These are phyloP conservation scores for Rhagonycha lutea DNA, from an alignment of 2,888 invertebrate species.

Conservation along the genomic window DNA sequence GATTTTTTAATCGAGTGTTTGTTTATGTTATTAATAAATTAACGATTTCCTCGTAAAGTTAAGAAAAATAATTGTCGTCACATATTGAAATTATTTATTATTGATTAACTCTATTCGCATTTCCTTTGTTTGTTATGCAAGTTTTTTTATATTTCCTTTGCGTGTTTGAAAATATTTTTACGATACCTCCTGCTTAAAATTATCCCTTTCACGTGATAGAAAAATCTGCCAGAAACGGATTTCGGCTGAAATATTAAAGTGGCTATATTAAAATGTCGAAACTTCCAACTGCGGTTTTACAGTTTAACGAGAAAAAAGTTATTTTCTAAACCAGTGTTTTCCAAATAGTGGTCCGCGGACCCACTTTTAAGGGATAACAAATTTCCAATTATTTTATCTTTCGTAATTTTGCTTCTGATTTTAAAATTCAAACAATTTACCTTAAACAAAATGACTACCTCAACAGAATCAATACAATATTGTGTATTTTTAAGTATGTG, in stretches of 20 bases:
- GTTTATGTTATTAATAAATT: neutral
- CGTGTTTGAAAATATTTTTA: neutral
- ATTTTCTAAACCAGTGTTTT: too few relatives aligned
- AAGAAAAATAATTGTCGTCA: neutral
- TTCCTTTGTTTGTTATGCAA: constrained; percentile 15
- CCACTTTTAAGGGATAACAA: too few relatives aligned
- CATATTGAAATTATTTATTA: constrained; percentile 10
- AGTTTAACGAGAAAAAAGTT: too few relatives aligned
- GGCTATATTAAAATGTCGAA: too few relatives aligned
- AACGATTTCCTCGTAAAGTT: neutral
- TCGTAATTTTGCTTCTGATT: too few relatives aligned
- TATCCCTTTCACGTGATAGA: neutral
- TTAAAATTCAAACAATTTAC: too few relatives aligned
- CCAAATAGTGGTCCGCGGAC: too few relatives aligned
- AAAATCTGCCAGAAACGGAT: neutral
- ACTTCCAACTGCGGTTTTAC: too few relatives aligned
- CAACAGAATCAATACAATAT: too few relatives aligned
- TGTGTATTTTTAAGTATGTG: too few relatives aligned
- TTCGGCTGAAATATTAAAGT: neutral
- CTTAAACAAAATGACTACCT: too few relatives aligned
- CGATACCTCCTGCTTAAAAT: neutral
- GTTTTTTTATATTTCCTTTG: constrained; percentile 8
- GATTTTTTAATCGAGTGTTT: neutral
- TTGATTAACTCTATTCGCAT: constrained; percentile 6
- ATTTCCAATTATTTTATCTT: too few relatives aligned